phyloP scores from a whole-genome alignment of 2,888 invertebrate species.

The Oeneis ivallda region DNA sequence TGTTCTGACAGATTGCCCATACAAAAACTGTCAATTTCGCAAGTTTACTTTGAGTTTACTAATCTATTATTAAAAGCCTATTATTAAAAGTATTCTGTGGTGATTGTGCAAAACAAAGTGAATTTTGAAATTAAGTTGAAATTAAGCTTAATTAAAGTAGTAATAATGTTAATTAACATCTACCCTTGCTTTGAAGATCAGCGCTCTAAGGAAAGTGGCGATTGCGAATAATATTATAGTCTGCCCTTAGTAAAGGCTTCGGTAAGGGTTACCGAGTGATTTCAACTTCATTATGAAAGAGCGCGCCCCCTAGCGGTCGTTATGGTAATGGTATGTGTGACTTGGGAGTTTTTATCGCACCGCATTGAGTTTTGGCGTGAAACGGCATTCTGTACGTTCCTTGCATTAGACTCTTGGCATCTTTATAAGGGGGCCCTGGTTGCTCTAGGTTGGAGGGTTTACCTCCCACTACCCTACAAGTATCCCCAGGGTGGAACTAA shows the following conservation, averaged over 20 bases:
- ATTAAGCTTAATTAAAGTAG: too few species aligned
- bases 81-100: too few species aligned
- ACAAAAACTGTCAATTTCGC: too few species aligned
- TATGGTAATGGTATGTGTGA: constrained; percentile 20
- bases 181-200: neutral
- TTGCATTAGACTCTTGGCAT: neutral
- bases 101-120: too few species aligned
- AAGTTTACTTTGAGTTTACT: too few species aligned
- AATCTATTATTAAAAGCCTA: too few species aligned
- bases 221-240: constrained; percentile 12
- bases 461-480: too few species aligned
- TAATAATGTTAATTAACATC: constrained; percentile 1
- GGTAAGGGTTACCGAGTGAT: constrained; percentile 16
- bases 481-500: too few species aligned
- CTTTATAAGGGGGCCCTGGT: too few species aligned
- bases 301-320: constrained; percentile 20
- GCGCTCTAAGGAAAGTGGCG: constrained; percentile 15
- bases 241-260: constrained; percentile 4
- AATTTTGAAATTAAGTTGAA: too few species aligned
- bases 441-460: too few species aligned
- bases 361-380: constrained; percentile 6
- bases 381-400: neutral
- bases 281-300: constrained; percentile 16
- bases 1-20: too few species aligned
- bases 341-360: constrained; percentile 20